A percentile compares a stretch with the other conserved stretches of the same genome.
Evolutionary conservation across 2,113 vertebrate species (phyloP).

Genomic region (Xiphophorus maculatus): DNA sequence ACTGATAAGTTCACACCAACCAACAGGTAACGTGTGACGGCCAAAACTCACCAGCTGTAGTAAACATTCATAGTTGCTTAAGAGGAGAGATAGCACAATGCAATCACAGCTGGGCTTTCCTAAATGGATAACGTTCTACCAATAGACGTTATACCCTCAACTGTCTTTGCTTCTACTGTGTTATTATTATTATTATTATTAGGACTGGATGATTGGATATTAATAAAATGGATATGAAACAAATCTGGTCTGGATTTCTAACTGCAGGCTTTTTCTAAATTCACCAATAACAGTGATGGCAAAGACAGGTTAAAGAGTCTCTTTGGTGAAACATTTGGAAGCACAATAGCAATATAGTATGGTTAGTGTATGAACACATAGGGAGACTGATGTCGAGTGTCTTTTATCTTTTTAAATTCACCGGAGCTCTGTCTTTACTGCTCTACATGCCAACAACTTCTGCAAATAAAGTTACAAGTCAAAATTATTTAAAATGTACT

Average conservation of each 20-base stretch:
- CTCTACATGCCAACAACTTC: too few species aligned
- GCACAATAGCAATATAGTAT: too few species aligned
- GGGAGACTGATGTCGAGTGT: too few species aligned
- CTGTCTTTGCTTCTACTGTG: background rate
- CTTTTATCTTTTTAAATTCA: too few species aligned
- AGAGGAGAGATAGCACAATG: background rate
- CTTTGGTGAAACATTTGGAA: too few species aligned
- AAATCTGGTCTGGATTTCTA: background rate
- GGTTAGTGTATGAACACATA: too few species aligned
- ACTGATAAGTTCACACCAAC: constrained; percentile 43
- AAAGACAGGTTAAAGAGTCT: too few species aligned
- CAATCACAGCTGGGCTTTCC: background rate
- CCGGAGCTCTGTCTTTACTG: too few species aligned
- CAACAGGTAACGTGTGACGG: background rate
- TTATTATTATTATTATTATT: background rate
- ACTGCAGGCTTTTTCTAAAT: too few species aligned
- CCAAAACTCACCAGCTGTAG: background rate
- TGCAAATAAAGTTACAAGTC: too few species aligned
- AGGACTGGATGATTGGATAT: background rate
- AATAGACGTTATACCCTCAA: background rate
- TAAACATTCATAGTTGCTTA: background rate
- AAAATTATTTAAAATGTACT: too few species aligned
- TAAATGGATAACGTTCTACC: background rate
- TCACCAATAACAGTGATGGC: too few species aligned
- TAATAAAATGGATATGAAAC: background rate